A percentile compares a stretch with the other conserved stretches of the same genome.
Conservation (phyloP, 2,797 vertebrate genomes). For the Etheostoma perlongum region DNA sequence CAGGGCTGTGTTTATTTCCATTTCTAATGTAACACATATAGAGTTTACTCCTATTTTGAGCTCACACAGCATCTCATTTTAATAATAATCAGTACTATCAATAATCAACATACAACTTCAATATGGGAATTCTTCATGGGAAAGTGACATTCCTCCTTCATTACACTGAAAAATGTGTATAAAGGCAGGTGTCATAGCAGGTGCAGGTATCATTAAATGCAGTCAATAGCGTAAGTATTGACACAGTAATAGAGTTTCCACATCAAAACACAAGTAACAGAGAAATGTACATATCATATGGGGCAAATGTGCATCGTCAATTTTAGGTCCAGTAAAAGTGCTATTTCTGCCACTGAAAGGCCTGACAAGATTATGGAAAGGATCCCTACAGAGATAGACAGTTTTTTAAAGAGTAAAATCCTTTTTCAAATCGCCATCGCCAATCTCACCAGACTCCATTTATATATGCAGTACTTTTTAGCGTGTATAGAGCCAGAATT, state of each 20-base stretch:
- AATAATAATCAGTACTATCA: conserved; percentile 1
- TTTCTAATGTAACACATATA: conserved; percentile 26
- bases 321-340: too few relatives aligned
- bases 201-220: conserved; percentile 11
- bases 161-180: neutral
- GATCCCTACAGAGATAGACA: too few relatives aligned
- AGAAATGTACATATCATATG: conserved; percentile 6
- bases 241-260: conserved; percentile 42
- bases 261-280: conserved; percentile 25
- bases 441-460: too few relatives aligned
- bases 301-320: too few relatives aligned
- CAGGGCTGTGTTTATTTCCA: conserved; percentile 17
- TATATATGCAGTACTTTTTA: too few relatives aligned
- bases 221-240: conserved; percentile 48
- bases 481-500: too few relatives aligned
- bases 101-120: conserved; percentile 7
- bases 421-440: too few relatives aligned
- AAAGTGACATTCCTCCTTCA: neutral
- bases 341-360: too few relatives aligned
- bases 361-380: too few relatives aligned
- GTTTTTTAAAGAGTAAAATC: too few relatives aligned
- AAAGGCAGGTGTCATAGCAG: conserved; percentile 20
- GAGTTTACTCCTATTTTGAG: neutral
- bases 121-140: neutral
- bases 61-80: neutral